Percentiles rank a stretch among this genome's conserved stretches.
phyloP scores from a whole-genome alignment of 2,797 vertebrate species.

The Phyllotis vaccarum region DNA sequence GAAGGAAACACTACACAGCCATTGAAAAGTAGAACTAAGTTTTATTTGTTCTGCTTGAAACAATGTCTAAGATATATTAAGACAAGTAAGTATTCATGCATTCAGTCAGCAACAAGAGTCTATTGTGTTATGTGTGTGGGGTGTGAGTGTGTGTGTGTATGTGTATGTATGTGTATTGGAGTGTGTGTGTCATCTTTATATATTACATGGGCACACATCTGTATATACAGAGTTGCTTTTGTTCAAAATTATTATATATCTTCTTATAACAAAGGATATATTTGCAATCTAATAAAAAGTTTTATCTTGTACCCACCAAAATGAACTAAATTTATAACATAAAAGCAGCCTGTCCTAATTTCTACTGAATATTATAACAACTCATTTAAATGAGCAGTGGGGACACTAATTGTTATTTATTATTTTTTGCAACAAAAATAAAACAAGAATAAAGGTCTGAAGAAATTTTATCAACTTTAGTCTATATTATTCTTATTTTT shows the following conservation, averaged over 20 bases:
- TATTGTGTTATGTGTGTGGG: neutral
- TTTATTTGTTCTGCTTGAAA: neutral
- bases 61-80: neutral
- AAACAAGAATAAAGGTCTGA: neutral
- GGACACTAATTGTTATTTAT: neutral
- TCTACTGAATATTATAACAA: neutral
- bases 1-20: neutral
- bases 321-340: neutral
- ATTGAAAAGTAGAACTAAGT: neutral
- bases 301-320: neutral
- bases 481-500: neutral
- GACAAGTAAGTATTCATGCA: neutral
- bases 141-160: too few relatives aligned
- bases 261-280: neutral
- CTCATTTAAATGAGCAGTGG: neutral
- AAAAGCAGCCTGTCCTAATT: neutral
- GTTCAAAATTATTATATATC: neutral
- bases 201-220: neutral
- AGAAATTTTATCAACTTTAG: neutral
- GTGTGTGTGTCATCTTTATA: neutral
- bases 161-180: fast-evolving
- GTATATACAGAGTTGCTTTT: neutral
- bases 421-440: neutral
- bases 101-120: neutral
- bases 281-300: neutral